phyloP scores from a whole-genome alignment of 2,888 invertebrate species.

The Orchesella flavescens region DNA sequence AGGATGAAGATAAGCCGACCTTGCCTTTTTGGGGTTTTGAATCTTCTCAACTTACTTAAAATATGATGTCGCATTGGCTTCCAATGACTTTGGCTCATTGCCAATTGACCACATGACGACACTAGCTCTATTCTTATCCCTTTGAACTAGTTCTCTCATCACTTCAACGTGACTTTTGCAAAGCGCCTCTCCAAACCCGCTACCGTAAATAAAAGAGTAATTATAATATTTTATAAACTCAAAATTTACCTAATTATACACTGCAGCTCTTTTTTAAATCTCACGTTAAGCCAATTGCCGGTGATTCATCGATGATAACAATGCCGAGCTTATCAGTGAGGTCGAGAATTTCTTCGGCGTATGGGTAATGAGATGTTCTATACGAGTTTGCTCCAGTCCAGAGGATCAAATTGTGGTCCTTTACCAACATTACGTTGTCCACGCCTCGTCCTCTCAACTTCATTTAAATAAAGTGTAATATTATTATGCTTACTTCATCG shows the following conservation, averaged over 20 bases:
- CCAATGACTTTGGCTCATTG: conserved; percentile 89
- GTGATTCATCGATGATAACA: conserved; percentile 95
- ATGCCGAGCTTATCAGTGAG: conserved; percentile 93
- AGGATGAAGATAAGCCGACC: not conserved
- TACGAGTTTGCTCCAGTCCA: conserved; percentile 97
- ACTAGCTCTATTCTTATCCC: conserved; percentile 96
- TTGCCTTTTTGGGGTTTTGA: too few relatives aligned
- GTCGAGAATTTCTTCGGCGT: conserved; percentile 97
- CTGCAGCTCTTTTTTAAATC: not conserved
- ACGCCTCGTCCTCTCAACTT: conserved; percentile 94
- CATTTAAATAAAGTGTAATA: too few relatives aligned
- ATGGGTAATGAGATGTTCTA: conserved; percentile 98
- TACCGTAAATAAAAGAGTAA: conserved; percentile 24
- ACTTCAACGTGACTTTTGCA: conserved; percentile 88
- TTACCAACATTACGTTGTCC: conserved; percentile 88
- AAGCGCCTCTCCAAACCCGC: conserved; percentile 77
- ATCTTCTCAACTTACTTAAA: conserved; percentile 79
- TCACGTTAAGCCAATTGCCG: conserved; percentile 92
- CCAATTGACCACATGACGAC: conserved; percentile 98
- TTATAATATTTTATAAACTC: too few relatives aligned
- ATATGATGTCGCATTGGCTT: conserved; percentile 83
- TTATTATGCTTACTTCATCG: too few relatives aligned
- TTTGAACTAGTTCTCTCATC: conserved; percentile 86
- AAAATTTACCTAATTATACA: not conserved
- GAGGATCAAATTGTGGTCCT: conserved; percentile 93